phyloP scores from a whole-genome alignment of 1,140 invertebrate species.

The Potamilus streckersoni region DNA sequence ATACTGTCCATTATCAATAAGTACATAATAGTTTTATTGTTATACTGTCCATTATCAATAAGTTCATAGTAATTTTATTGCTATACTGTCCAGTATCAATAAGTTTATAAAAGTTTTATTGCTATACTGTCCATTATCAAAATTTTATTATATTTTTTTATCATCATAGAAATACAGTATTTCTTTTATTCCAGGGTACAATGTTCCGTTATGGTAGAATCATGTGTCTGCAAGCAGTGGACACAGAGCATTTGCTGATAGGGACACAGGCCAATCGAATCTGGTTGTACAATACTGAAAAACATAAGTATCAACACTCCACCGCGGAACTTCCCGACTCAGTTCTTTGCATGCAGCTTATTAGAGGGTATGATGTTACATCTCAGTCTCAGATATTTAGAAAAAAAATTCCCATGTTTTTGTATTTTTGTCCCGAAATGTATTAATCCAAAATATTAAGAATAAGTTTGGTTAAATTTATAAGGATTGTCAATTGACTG shows the following conservation, averaged over 20 bases:
- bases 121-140: no score
- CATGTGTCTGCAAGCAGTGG: slow-evolving; percentile 45
- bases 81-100: no score
- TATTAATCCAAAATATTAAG: no score
- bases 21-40: no score
- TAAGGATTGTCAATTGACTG: not conserved
- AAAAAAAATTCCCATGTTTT: not conserved
- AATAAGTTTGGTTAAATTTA: no score
- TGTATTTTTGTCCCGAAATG: not conserved
- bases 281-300: slow-evolving; percentile 45
- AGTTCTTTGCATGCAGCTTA: slow-evolving; percentile 43
- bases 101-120: no score
- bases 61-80: no score
- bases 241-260: slow-evolving; percentile 34
- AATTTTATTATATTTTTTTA: no score
- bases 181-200: slow-evolving; percentile 28
- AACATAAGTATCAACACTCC: slow-evolving; percentile 30
- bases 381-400: not conserved
- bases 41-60: no score
- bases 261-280: slow-evolving; percentile 52
- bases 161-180: no score
- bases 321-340: slow-evolving; percentile 41
- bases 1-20: no score
- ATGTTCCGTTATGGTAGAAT: slow-evolving; percentile 48
- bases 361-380: slow-evolving; percentile 32